Evolutionary conservation across 2,797 vertebrate species (phyloP), one percentile per base, ranked within the genome.

Genomic region (Sphenopsis melanotis): DNA sequence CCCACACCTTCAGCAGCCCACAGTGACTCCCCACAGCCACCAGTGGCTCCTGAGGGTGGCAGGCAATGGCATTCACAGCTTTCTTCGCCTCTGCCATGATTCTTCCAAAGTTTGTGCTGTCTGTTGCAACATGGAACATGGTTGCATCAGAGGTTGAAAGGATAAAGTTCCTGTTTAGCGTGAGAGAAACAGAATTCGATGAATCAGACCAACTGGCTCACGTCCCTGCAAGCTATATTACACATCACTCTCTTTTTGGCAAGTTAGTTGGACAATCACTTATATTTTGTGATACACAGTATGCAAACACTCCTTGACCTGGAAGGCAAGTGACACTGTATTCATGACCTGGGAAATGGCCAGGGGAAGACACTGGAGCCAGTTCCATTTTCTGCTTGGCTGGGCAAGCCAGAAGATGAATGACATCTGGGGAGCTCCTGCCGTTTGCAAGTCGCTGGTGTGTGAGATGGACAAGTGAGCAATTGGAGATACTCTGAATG

Each of bases 1-100:
- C 95, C 98, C 99, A 99, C 76, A 99, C 91, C 95, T 98, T 99
- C 92, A 99, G 98, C 87, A 98, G 87, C 71, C 99, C 99, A 1
- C 97, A 97, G 60, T 91, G 83, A 52, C 98, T 99, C 12, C 99
- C 99, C 24, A 98, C 97, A 29, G 98, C 98, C 12, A 99, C 39
- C 0, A 96, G 29, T 6, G 98, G 95, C 36, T 97, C 94, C 47
- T 94, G 96, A 0, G 99, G 99, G 96, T 99, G 99, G 89, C 99
- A 99, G 87, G 98, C 87, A n/a, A 99, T 88, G 57, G 99, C 98
- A 11, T 96, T 97, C 20, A 99, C 63, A 8, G 98, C 97, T 55
- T 98, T 89, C 70, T 93, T 97, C 1, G 98, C 97, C 80, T 99
- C 98, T 30, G 97, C 83, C 20, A 98, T 70, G 69, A 99, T 79